A percentile compares a stretch with the other conserved stretches of the same genome.
These are phyloP conservation scores for Burhinus bistriatus DNA, from an alignment of 2,113 vertebrate genomes.

Conservation along the genomic window DNA sequence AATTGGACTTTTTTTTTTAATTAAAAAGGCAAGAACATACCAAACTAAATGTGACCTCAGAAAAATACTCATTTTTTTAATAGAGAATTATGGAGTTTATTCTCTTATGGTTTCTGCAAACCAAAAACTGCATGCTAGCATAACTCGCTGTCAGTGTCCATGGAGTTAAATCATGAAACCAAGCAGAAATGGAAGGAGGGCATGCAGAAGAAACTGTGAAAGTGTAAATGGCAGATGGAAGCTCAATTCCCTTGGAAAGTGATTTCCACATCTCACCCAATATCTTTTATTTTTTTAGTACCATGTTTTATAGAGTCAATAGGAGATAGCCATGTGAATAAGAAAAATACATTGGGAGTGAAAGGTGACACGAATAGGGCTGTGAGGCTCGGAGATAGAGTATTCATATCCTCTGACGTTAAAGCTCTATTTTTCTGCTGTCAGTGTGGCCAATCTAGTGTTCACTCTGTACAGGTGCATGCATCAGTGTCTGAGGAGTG, in stretches of 20 bases:
- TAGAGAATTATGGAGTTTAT: background rate
- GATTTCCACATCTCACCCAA: background rate
- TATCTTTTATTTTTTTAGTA: background rate
- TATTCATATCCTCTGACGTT: fast-evolving
- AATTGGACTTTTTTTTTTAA: background rate
- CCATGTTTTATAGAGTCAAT: background rate
- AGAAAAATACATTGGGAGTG: background rate
- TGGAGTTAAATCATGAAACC: background rate
- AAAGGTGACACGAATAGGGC: background rate
- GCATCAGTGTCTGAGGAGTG: fast-evolving
- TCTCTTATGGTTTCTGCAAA: background rate
- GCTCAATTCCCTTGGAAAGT: background rate
- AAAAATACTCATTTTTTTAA: background rate
- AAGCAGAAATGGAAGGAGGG: background rate
- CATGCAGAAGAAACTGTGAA: background rate
- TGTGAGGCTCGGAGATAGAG: fast-evolving
- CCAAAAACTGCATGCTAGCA: background rate
- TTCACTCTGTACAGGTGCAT: fast-evolving
- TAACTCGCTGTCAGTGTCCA: background rate
- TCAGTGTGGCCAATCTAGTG: background rate
- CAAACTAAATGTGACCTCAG: background rate
- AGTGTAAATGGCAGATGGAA: background rate
- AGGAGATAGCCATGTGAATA: background rate
- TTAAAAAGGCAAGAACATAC: background rate
- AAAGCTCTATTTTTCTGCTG: background rate